Evolutionary conservation across 2,888 invertebrate species (phyloP).

Genomic region (Apotomis turbidana): DNA sequence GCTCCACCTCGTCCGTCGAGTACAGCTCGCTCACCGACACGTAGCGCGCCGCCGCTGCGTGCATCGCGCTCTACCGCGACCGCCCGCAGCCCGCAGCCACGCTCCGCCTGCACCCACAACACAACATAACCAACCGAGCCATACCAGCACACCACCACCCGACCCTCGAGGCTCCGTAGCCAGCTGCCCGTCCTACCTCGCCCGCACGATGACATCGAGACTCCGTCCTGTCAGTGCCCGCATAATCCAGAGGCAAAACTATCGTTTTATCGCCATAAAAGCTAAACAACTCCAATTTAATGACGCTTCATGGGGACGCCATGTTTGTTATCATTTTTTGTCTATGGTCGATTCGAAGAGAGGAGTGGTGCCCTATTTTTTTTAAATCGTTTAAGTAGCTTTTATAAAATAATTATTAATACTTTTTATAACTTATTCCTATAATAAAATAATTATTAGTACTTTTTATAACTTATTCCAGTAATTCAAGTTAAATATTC

Average conservation of each 20-base stretch:
- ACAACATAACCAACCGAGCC: slow-evolving; percentile 29
- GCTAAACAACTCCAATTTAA: slow-evolving; percentile 63
- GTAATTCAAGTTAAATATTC: not conserved
- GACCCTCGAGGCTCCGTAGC: not conserved
- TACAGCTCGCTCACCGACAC: slow-evolving; percentile 83
- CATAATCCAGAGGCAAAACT: slow-evolving; percentile 59
- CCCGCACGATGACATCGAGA: slow-evolving; percentile 64
- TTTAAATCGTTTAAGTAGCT: not conserved
- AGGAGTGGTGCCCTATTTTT: slow-evolving; percentile 25
- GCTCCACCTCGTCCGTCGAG: slow-evolving; percentile 83
- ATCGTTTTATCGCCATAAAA: slow-evolving; percentile 51
- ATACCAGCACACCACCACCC: slow-evolving; percentile 4
- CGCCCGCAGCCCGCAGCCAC: slow-evolving; percentile 56
- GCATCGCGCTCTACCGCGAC: slow-evolving; percentile 76
- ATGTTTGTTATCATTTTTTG: slow-evolving; percentile 76
- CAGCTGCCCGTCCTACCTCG: slow-evolving; percentile 53
- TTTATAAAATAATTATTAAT: not conserved
- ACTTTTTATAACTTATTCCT: not conserved
- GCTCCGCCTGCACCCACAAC: slow-evolving; percentile 40
- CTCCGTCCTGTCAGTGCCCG: slow-evolving; percentile 58
- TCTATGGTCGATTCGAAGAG: slow-evolving; percentile 45
- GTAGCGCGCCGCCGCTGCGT: slow-evolving; percentile 81
- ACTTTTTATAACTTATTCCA: not conserved
- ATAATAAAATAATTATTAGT: not conserved
- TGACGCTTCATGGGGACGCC: slow-evolving; percentile 71